Evolutionary conservation across 2,888 invertebrate species (phyloP), one percentile per base, ranked within the genome.

Genomic region (Chrysotoxum bicinctum): DNA sequence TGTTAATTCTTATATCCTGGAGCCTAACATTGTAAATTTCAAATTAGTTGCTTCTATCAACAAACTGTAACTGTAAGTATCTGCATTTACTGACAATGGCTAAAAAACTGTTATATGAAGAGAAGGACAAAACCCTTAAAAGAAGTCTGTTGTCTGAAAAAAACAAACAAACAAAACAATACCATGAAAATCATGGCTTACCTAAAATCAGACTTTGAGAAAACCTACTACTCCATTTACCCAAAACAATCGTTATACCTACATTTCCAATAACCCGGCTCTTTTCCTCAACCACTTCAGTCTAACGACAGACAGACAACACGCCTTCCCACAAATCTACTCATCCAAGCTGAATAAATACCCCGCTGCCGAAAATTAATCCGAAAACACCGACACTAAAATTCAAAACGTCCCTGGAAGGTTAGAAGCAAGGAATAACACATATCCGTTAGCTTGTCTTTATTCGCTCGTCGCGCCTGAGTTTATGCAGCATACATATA

Each of bases 331-430:
- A 68, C 85, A 73, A 76, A 85, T 85, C 80, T 56, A 85, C 76
- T 77, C 85, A 68, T 56, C 60, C 66, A 50, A 50, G 43, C 52
- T 45, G 56, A 40, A 64, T 75, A 79, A 84, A 78, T 78, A 73
- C 79, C 64, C 78, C 76, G 73, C 72, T 80, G 80, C 56, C 69
- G 56, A 80, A 85, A 80, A 85, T 85, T 85, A 85, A 85, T 85
- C 85, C 85, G 85, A 85, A 85, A 85, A 85, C 85, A 85, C 85
- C 80, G 85, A 73, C 85, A 85, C 80, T 85, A 85, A 85, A 85
- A 85, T 80, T 80, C 85, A 80, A 80, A 85, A 76, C 76, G 14
- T 30, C 32, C 10, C 80, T 75, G 75, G 76, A 73, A 85, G 80
- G 76, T 80, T 85, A 73, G 76, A 73, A 68, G n/a, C 78, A 40